Conservation (phyloP, 2,113 vertebrate genomes). For the Sebastes schlegelii region DNA sequence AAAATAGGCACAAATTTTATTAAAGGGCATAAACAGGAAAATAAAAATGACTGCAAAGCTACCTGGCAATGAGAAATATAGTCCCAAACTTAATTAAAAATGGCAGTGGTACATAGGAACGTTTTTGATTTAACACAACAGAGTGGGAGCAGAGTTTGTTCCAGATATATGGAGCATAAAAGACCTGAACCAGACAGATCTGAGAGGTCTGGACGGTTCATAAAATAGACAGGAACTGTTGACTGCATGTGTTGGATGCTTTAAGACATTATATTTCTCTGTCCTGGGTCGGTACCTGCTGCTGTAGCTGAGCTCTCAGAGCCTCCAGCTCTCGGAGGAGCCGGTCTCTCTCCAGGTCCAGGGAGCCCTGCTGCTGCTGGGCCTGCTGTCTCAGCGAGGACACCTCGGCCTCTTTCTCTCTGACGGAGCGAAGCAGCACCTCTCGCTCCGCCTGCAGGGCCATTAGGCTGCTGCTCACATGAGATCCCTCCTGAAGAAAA, state of each 20-base stretch:
- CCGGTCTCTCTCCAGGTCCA: slow-evolving; percentile 77
- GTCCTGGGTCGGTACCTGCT: slow-evolving; percentile 76
- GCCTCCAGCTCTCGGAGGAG: slow-evolving; percentile 74
- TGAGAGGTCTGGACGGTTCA: too few relatives aligned
- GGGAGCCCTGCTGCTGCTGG: slow-evolving; percentile 72
- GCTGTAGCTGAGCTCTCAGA: slow-evolving; percentile 81
- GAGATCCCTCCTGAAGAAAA: slow-evolving; percentile 75
- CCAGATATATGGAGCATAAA: too few relatives aligned
- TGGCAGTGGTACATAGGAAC: too few relatives aligned
- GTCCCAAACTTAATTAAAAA: background rate
- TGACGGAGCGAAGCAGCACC: slow-evolving; percentile 60
- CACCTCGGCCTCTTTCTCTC: slow-evolving; percentile 77
- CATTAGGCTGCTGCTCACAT: slow-evolving; percentile 72
- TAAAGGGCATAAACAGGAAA: background rate
- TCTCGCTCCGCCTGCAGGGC: slow-evolving; percentile 85
- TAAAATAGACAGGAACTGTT: too few relatives aligned
- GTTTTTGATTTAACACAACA: too few relatives aligned
- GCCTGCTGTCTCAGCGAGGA: slow-evolving; percentile 74
- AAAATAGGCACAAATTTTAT: background rate
- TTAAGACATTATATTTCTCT: too few relatives aligned
- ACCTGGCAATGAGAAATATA: background rate
- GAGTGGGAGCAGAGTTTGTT: too few relatives aligned
- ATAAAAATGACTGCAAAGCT: too few relatives aligned
- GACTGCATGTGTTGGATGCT: too few relatives aligned
- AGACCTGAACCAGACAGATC: too few relatives aligned